Conservation (phyloP, 2,113 vertebrate species). For the Siphamia tubifer region DNA sequence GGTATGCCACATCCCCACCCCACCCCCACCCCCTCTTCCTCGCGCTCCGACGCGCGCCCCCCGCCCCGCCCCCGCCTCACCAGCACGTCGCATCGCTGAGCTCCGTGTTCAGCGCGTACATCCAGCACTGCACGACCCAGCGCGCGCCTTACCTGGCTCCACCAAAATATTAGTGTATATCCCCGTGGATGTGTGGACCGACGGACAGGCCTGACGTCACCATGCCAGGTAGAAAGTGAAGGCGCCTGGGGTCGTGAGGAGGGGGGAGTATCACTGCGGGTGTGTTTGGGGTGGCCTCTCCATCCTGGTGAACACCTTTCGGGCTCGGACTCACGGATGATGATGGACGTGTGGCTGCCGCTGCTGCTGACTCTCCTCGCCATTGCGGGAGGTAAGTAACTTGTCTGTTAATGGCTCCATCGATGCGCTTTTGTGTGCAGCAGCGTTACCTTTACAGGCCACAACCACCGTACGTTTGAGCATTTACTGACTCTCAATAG, state of each 20-base stretch:
- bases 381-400: conserved; percentile 80
- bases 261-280: conserved; percentile 42
- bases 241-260: conserved; percentile 38
- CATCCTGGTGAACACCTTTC: conserved; percentile 66
- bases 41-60: background rate
- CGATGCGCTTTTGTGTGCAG: conserved; percentile 24
- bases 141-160: conserved; percentile 53
- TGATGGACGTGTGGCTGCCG: conserved; percentile 70
- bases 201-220: conserved; percentile 45
- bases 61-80: conserved; percentile 47
- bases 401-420: conserved; percentile 42
- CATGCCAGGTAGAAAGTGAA: conserved; percentile 64
- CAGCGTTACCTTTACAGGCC: conserved; percentile 22
- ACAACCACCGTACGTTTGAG: background rate
- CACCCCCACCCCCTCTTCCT: background rate
- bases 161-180: background rate
- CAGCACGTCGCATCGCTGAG: conserved; percentile 59
- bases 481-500: background rate
- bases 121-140: conserved; percentile 29
- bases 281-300: conserved; percentile 52
- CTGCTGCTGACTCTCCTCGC: conserved; percentile 75
- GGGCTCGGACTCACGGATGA: conserved; percentile 54
- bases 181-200: conserved; percentile 1
- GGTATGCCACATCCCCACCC: conserved; percentile 24
- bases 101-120: conserved; percentile 29